Base-by-base conservation (phyloP, 2,113 vertebrate species). In the Ammodramus savannarum region DNA sequence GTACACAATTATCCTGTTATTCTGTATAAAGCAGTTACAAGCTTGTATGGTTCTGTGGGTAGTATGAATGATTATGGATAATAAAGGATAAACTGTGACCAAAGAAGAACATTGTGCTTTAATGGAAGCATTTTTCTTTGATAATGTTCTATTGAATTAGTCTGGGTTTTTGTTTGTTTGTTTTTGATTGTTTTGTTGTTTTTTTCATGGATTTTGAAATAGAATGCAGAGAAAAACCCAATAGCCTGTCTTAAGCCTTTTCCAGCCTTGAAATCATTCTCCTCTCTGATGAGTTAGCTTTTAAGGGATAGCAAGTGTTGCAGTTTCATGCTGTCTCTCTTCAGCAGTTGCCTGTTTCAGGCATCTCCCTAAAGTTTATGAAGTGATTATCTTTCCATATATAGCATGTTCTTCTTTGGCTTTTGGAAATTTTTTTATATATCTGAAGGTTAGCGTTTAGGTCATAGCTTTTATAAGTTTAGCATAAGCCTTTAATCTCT, bases 401-500 rank as follows among this genome's bases (percentile, higher is more conserved):
- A 63, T 71, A 82, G 62, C 31, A 31, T 76, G 49, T 29, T 79
- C 13, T 75, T 83, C 27, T 79, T 88, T 84, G 66, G 12, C 39
- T 85, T 95, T 95, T 85, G 55, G 44, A 85, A 76, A 8, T 3
- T 59, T 54, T 51, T 90, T 91, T 83, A 44, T 67, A 44, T 89
- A 67, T 75, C 61, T 79, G 46, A 79, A 79, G 59, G 43, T 80
- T 81, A 63, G 13, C 22, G 61, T 73, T 86, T 87, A 76, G 75
- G 58, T 92, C 58, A 48, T 51, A 65, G 75, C 36, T 95, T 95
- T 94, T 80, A 32, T 75, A 84, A 51, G 20, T 79, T 90, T 66
- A 83, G 21, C 13, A 15, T 87, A 89, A 93, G 46, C 71, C 71
- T 93, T 92, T 93, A 96, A 94, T 83, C 61, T 79, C 74, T 75